These are phyloP conservation scores for Mesochorus sp. DNA, from an alignment of 2,888 invertebrate genomes.

Conservation along the genomic window DNA sequence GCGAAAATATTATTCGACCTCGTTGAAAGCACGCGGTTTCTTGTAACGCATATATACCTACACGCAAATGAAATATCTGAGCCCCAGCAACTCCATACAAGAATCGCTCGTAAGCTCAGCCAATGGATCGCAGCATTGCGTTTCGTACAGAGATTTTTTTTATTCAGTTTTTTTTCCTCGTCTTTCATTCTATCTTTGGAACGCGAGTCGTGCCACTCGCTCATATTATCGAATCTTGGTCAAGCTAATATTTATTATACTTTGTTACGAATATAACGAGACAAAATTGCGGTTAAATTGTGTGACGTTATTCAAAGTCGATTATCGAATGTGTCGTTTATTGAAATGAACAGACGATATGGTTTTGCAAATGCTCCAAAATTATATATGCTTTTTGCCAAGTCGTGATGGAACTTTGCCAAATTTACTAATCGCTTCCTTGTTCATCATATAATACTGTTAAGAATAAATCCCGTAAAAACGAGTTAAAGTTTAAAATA, in stretches of 20 bases:
- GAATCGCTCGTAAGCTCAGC: slow-evolving; percentile 30
- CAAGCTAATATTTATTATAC: neutral
- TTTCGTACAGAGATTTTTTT: neutral
- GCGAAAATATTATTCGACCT: slow-evolving; percentile 36
- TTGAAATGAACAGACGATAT: neutral
- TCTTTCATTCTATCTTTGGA: slow-evolving; percentile 27
- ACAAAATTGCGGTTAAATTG: slow-evolving; percentile 5
- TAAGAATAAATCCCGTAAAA: too few species aligned
- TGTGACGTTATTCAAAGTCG: slow-evolving; percentile 7
- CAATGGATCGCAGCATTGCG: slow-evolving; percentile 34
- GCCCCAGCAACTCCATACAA: neutral
- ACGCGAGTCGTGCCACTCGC: neutral
- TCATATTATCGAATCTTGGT: slow-evolving; percentile 4
- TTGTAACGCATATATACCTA: neutral
- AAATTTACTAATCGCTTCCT: neutral
- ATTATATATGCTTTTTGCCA: neutral
- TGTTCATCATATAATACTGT: neutral
- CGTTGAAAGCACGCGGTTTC: slow-evolving; percentile 22
- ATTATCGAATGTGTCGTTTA: slow-evolving; percentile 20
- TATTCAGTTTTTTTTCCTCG: neutral
- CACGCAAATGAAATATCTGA: slow-evolving; percentile 30
- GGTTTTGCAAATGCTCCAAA: neutral
- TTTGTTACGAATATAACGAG: neutral
- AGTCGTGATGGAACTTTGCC: neutral
- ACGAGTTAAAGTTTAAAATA: neutral